These are phyloP conservation scores for Zaprionus ghesquierei DNA, from an alignment of 1,140 invertebrate species.

Conservation along the genomic window DNA sequence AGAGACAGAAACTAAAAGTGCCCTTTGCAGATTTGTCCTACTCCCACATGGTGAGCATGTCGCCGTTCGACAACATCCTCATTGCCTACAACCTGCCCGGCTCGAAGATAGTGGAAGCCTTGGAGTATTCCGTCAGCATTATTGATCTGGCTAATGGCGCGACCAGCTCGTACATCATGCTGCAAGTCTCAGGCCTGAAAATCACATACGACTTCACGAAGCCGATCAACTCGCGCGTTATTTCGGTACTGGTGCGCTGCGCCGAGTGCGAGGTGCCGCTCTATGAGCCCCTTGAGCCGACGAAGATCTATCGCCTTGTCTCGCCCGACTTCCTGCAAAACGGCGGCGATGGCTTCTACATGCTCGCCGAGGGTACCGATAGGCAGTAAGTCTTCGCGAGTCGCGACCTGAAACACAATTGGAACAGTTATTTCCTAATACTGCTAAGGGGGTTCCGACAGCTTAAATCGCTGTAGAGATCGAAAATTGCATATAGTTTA, in stretches of 20 bases:
- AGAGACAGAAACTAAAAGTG: background rate
- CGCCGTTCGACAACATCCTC: constrained; percentile 89
- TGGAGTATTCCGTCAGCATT: constrained; percentile 85
- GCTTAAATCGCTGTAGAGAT: too few relatives aligned
- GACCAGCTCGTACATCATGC: constrained; percentile 84
- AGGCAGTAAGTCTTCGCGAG: constrained; percentile 49
- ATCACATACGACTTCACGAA: constrained; percentile 83
- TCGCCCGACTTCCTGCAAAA: constrained; percentile 86
- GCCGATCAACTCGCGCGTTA: constrained; percentile 85
- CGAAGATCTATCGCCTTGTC: constrained; percentile 86
- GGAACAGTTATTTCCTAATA: too few relatives aligned
- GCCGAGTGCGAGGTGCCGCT: constrained; percentile 86
- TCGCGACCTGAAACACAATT: background rate
- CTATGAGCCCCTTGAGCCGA: constrained; percentile 84
- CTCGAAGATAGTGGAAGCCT: constrained; percentile 84
- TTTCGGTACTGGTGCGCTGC: constrained; percentile 85
- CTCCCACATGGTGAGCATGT: constrained; percentile 86
- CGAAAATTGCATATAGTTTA: too few relatives aligned
- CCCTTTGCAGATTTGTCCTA: constrained; percentile 85
- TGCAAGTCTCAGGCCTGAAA: constrained; percentile 85
- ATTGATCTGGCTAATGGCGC: constrained; percentile 69
- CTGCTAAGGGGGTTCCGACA: too few relatives aligned
- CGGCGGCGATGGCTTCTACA: constrained; percentile 87
- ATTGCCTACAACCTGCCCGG: constrained; percentile 87
- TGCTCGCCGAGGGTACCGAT: constrained; percentile 69